Evolutionary conservation across 2,888 invertebrate species (phyloP).

Genomic region (Spodoptera littoralis): DNA sequence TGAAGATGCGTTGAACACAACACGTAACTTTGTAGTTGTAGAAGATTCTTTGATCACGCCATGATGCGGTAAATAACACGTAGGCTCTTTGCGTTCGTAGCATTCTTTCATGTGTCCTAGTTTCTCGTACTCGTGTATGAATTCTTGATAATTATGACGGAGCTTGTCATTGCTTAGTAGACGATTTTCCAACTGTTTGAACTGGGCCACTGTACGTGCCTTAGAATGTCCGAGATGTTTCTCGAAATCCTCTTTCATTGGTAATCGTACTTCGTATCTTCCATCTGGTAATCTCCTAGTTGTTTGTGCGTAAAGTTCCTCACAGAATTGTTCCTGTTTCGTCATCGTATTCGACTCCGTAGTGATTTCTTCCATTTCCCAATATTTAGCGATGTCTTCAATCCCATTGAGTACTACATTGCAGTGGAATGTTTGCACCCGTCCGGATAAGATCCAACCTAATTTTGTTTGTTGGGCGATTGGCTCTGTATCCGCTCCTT

Average conservation of each 20-base stretch:
- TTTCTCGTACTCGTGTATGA: slow-evolving; percentile 18
- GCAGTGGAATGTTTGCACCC: slow-evolving; percentile 2
- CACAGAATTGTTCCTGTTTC: slow-evolving; percentile 9
- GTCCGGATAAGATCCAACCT: slow-evolving; percentile 3
- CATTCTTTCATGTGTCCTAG: slow-evolving; percentile 13
- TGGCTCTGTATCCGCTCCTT: not conserved
- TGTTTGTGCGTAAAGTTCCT: slow-evolving; percentile 5
- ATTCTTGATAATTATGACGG: slow-evolving; percentile 11
- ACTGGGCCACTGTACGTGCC: slow-evolving; percentile 5
- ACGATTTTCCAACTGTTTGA: slow-evolving; percentile 8
- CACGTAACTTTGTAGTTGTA: slow-evolving; percentile 22
- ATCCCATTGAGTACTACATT: slow-evolving; percentile 3
- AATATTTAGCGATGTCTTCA: slow-evolving; percentile 1
- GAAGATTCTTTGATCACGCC: slow-evolving; percentile 18
- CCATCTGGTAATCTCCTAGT: slow-evolving; percentile 11
- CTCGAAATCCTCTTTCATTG: slow-evolving; percentile 15
- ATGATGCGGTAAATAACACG: slow-evolving; percentile 25
- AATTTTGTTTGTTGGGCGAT: slow-evolving; percentile 9
- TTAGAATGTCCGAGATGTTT: slow-evolving; percentile 14
- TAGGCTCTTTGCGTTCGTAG: not conserved
- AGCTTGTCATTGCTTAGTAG: slow-evolving; percentile 2
- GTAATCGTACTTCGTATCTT: slow-evolving; percentile 8
- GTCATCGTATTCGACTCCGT: not conserved
- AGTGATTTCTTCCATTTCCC: slow-evolving; percentile 6
- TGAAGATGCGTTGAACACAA: slow-evolving; percentile 22